Conservation (phyloP, 92 coral and sea anemone species). For the Palythoa grandis region DNA sequence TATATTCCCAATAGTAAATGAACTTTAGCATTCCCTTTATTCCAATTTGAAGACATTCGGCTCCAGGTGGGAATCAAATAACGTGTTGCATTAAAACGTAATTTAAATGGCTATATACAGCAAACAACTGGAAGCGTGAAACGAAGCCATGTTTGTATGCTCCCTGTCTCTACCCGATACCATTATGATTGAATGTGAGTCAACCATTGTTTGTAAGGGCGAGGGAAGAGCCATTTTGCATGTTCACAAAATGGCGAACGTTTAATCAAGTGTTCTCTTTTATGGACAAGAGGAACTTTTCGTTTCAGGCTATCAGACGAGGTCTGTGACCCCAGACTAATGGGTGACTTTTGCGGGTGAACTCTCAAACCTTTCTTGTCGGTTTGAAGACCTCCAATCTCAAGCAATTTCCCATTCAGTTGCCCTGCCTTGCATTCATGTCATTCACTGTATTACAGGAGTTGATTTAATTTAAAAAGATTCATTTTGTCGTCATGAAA, state of each 20-base stretch:
- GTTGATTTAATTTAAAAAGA: not conserved
- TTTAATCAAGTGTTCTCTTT: constrained; percentile 15
- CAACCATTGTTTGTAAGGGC: not conserved
- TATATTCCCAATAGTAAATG: not conserved
- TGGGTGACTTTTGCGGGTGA: constrained; percentile 41
- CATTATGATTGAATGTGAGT: not conserved
- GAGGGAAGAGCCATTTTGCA: not conserved
- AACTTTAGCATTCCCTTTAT: not conserved
- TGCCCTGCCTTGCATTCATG: not conserved
- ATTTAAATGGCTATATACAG: not conserved
- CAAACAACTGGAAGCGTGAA: not conserved
- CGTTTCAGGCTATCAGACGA: constrained; percentile 39
- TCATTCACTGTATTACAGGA: not conserved
- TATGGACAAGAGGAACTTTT: not conserved
- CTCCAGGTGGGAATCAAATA: not conserved
- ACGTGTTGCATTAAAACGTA: not conserved
- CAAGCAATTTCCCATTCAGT: not conserved
- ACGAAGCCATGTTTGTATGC: not conserved
- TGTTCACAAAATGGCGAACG: not conserved
- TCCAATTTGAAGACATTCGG: not conserved
- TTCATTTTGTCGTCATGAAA: too few relatives aligned
- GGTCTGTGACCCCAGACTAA: constrained; percentile 43
- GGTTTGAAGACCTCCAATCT: constrained; percentile 6
- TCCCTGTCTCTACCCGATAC: not conserved
- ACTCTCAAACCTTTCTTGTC: constrained; percentile 31